A percentile compares a stretch with the other conserved stretches of the same genome.
phyloP scores from a whole-genome alignment of 2,888 invertebrate species.

The Drosophila siamana region DNA sequence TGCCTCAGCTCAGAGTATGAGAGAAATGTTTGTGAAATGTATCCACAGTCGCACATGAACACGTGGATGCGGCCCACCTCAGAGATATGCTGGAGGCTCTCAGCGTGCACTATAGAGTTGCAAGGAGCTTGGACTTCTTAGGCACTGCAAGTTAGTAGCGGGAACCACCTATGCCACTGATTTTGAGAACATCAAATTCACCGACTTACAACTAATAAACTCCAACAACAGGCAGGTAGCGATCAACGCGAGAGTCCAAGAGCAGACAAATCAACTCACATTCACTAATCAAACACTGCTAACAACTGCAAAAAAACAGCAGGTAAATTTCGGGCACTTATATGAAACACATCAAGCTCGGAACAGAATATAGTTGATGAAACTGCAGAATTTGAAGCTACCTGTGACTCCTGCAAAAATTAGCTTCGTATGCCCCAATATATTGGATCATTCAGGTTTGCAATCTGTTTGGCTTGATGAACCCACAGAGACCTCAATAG shows the following conservation, averaged over 20 bases:
- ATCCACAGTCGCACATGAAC: neutral
- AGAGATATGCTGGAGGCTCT: too few relatives aligned
- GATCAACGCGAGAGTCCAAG: too few relatives aligned
- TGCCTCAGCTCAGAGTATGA: neutral
- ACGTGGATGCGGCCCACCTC: neutral
- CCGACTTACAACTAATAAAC: too few relatives aligned
- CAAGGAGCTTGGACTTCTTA: neutral
- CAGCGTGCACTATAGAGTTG: neutral
- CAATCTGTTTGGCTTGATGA: too few relatives aligned
- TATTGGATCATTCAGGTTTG: too few relatives aligned
- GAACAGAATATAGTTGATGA: constrained; percentile 11
- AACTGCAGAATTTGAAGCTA: constrained; percentile 1
- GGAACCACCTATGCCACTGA: too few relatives aligned
- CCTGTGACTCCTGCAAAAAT: constrained; percentile 15
- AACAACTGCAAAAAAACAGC: too few relatives aligned
- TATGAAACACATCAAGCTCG: constrained; percentile 2
- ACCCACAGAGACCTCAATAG: too few relatives aligned
- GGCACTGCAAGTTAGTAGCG: neutral
- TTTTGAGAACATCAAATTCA: too few relatives aligned
- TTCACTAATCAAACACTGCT: too few relatives aligned
- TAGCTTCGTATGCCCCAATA: neutral
- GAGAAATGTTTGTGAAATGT: neutral
- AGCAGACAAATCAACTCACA: too few relatives aligned
- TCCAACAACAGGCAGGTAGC: too few relatives aligned
- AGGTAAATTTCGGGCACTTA: neutral